Percentiles rank a stretch among this genome's conserved stretches.
phyloP scores from a whole-genome alignment of 2,888 invertebrate species.

The Xestia rhomboidea region DNA sequence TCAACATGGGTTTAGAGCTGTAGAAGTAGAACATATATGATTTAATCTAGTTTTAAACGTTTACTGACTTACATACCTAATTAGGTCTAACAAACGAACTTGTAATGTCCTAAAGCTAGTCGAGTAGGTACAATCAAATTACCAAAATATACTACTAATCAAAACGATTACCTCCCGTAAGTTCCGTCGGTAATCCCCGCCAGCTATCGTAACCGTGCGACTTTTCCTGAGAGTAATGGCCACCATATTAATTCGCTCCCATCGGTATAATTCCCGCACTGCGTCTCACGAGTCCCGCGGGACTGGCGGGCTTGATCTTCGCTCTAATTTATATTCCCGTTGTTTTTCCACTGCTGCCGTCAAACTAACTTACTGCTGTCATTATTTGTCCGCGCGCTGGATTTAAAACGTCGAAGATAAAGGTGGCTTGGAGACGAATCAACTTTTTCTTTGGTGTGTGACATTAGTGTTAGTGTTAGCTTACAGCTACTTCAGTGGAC shows the following conservation, averaged over 20 bases:
- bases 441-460: not conserved
- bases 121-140: not conserved
- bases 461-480: not conserved
- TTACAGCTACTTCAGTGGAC: not conserved
- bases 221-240: slow-evolving; percentile 56
- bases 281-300: slow-evolving; percentile 39
- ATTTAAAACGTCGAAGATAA: slow-evolving; percentile 13
- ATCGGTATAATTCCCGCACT: slow-evolving; percentile 45
- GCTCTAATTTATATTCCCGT: slow-evolving; percentile 53
- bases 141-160: not conserved
- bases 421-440: not conserved
- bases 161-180: slow-evolving; percentile 13
- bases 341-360: slow-evolving; percentile 42
- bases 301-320: slow-evolving; percentile 36
- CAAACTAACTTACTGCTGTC: slow-evolving; percentile 43
- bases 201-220: slow-evolving; percentile 27
- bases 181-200: slow-evolving; percentile 9
- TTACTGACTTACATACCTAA: not conserved
- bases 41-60: not conserved
- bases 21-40: not conserved
- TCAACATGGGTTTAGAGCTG: not conserved
- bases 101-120: not conserved
- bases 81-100: not conserved
- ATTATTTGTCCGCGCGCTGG: slow-evolving; percentile 36
- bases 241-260: slow-evolving; percentile 48